Evolutionary conservation across 2,113 vertebrate species (phyloP).

Genomic region (Sinocyclocheilus anshuiensis): DNA sequence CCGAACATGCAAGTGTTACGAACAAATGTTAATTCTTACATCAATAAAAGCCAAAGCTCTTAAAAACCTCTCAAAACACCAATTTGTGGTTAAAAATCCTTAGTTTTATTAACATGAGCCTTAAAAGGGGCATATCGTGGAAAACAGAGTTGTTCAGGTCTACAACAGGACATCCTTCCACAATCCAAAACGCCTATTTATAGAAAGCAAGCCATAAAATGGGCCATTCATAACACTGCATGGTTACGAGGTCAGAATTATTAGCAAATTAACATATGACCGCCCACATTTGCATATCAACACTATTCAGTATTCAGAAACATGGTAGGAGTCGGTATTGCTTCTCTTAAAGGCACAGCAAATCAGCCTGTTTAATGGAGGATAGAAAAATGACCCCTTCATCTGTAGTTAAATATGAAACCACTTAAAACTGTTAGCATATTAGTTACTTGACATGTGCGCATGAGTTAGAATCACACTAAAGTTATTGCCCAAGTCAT

Average conservation of each 20-base stretch:
- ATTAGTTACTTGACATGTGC: background rate
- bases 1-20: constrained; percentile 4
- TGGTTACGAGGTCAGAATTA: background rate
- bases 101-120: background rate
- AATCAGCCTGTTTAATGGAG: background rate
- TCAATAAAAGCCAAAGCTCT: background rate
- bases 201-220: background rate
- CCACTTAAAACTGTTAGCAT: background rate
- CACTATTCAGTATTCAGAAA: background rate
- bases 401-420: background rate
- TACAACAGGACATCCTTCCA: background rate
- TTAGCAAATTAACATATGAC: background rate
- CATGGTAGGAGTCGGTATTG: background rate
- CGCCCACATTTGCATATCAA: background rate
- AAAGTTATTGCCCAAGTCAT: background rate
- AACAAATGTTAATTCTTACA: background rate
- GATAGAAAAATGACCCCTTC: background rate
- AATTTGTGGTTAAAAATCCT: background rate
- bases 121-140: background rate
- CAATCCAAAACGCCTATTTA: background rate
- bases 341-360: background rate
- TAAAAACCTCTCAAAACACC: background rate
- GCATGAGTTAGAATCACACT: background rate
- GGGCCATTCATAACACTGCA: background rate
- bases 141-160: background rate